These are phyloP conservation scores for Fopius arisanus DNA, from an alignment of 1,140 invertebrate genomes.

Conservation along the genomic window DNA sequence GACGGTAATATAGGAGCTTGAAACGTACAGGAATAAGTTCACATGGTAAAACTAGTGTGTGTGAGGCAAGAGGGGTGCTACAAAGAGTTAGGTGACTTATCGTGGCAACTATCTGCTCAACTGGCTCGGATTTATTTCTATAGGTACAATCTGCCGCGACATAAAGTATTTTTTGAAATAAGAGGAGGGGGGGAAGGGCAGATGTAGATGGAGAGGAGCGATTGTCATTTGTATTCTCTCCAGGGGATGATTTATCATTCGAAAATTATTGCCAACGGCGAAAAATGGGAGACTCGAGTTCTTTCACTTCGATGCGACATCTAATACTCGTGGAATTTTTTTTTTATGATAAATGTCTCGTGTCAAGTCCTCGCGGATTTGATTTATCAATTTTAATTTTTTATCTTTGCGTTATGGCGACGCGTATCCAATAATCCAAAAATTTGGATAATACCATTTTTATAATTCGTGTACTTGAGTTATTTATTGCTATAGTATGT, in stretches of 20 bases:
- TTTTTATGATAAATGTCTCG: too few species aligned
- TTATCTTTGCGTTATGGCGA: too few species aligned
- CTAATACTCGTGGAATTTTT: too few species aligned
- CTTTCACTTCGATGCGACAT: slow-evolving; percentile 29
- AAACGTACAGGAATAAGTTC: slow-evolving; percentile 46
- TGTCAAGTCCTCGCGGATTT: too few species aligned
- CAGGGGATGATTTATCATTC: neutral
- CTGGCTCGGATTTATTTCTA: slow-evolving; percentile 59
- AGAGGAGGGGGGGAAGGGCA: neutral
- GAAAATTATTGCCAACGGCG: too few species aligned
- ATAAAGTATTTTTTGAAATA: slow-evolving; percentile 55
- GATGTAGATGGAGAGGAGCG: neutral
- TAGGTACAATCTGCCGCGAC: slow-evolving; percentile 60
- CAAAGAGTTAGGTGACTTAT: slow-evolving; percentile 47
- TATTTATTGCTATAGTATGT: too few species aligned
- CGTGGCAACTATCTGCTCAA: slow-evolving; percentile 57
- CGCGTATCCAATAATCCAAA: too few species aligned
- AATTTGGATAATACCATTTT: too few species aligned
- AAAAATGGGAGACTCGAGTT: too few species aligned
- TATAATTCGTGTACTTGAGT: too few species aligned
- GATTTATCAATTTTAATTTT: too few species aligned
- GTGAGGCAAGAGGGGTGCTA: slow-evolving; percentile 19
- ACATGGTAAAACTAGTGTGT: slow-evolving; percentile 20
- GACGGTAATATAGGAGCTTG: slow-evolving; percentile 41
- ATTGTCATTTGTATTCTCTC: neutral